These are phyloP conservation scores for Prenolepis imparis DNA, from an alignment of 2,888 invertebrate species.

Conservation along the genomic window DNA sequence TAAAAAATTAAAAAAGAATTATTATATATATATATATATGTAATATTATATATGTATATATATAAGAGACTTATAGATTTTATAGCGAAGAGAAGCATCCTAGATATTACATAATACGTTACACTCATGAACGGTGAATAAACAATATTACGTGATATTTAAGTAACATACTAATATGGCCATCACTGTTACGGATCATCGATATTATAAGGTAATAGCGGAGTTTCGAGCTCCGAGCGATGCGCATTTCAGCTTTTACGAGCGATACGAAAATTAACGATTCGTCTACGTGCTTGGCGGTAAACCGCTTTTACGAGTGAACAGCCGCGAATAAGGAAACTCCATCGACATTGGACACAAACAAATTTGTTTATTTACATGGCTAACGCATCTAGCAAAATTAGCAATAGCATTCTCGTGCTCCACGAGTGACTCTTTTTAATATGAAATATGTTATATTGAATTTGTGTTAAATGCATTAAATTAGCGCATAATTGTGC, in stretches of 20 bases:
- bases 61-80: neutral
- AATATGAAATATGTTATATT: neutral
- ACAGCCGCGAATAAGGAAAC: slow-evolving; percentile 45
- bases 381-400: slow-evolving; percentile 19
- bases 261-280: slow-evolving; percentile 48
- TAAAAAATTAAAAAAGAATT: too few relatives aligned
- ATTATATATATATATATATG: too few relatives aligned
- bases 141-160: slow-evolving; percentile 8
- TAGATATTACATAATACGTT: neutral
- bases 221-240: slow-evolving; percentile 15
- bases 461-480: neutral
- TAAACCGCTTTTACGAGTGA: slow-evolving; percentile 52
- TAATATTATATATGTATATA: too few relatives aligned
- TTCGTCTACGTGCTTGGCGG: slow-evolving; percentile 38
- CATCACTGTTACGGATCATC: slow-evolving; percentile 29
- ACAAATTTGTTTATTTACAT: slow-evolving; percentile 48
- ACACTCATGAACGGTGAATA: neutral
- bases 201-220: slow-evolving; percentile 26
- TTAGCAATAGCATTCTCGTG: neutral
- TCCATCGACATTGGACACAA: slow-evolving; percentile 47
- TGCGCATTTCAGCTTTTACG: slow-evolving; percentile 45
- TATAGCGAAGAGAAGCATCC: neutral
- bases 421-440: neutral
- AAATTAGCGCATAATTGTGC: neutral
- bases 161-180: slow-evolving; percentile 10